These are phyloP conservation scores for Lordiphosa stackelbergi DNA, from an alignment of 1,140 invertebrate genomes.

Conservation along the genomic window DNA sequence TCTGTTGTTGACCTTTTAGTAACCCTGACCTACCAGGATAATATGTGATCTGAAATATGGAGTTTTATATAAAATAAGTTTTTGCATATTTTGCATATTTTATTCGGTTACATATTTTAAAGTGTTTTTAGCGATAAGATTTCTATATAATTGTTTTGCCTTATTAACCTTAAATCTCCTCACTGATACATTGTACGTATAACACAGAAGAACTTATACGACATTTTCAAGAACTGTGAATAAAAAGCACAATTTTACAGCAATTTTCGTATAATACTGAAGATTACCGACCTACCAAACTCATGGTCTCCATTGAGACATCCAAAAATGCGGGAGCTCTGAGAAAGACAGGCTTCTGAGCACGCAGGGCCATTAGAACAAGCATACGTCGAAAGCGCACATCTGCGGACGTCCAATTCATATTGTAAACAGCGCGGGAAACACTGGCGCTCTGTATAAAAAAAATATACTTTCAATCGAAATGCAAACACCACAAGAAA, in stretches of 20 bases:
- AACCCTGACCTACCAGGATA: too few species aligned
- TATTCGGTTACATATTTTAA: too few species aligned
- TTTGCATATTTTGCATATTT: too few species aligned
- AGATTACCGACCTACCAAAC: constrained; percentile 7
- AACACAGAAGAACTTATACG: constrained; percentile 40
- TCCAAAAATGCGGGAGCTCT: constrained; percentile 48
- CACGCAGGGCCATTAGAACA: constrained; percentile 27
- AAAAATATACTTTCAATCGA: neutral
- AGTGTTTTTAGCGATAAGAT: too few species aligned
- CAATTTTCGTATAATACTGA: neutral
- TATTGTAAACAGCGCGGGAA: constrained; percentile 36
- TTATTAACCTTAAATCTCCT: constrained; percentile 14
- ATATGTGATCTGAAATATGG: too few species aligned
- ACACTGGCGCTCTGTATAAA: constrained; percentile 36
- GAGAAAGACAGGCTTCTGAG: constrained; percentile 40
- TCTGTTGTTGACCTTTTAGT: too few species aligned
- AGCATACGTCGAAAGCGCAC: constrained; percentile 44
- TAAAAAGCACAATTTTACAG: neutral
- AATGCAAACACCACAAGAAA: neutral
- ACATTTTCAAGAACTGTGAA: constrained; percentile 32
- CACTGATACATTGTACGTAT: constrained; percentile 44
- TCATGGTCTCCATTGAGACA: constrained; percentile 56
- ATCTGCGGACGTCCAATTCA: constrained; percentile 42
- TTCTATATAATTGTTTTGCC: too few species aligned
- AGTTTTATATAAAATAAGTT: too few species aligned